Conservation (phyloP, 2,888 invertebrate species). For the Chouioia cunea region DNA sequence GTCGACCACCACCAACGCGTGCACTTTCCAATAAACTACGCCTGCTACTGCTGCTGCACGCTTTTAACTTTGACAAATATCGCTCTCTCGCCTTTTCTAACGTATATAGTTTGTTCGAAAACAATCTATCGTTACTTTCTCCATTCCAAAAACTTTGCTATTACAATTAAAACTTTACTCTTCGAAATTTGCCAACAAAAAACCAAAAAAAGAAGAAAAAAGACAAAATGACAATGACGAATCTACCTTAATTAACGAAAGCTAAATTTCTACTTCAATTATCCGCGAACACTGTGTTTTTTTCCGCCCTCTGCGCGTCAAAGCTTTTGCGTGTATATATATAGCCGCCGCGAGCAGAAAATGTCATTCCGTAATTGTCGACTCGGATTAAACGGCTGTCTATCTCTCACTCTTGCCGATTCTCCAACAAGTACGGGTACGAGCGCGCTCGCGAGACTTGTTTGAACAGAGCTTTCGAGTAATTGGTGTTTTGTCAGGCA, state of each 20-base stretch:
- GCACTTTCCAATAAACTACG: constrained; percentile 16
- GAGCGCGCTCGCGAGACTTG: background rate
- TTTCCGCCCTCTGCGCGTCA: background rate
- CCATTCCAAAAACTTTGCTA: too few species aligned
- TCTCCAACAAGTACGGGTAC: too few species aligned
- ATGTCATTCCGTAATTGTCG: constrained; percentile 28
- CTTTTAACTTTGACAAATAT: constrained; percentile 1
- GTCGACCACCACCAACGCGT: constrained; percentile 11
- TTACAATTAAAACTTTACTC: too few species aligned
- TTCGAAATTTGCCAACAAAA: background rate
- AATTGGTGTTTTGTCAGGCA: constrained; percentile 16
- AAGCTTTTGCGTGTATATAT: background rate
- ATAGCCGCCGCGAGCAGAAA: constrained; percentile 4
- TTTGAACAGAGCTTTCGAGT: background rate
- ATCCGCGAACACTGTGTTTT: background rate
- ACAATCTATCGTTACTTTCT: too few species aligned
- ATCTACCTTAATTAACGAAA: too few species aligned
- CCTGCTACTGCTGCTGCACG: constrained; percentile 19
- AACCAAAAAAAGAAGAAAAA: background rate
- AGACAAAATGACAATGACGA: too few species aligned
- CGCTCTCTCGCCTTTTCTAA: background rate
- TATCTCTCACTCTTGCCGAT: background rate
- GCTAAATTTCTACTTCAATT: background rate
- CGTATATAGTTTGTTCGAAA: too few species aligned
- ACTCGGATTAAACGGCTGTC: constrained; percentile 2